phyloP scores from a whole-genome alignment of 2,113 vertebrate species.

The Chamaea fasciata region DNA sequence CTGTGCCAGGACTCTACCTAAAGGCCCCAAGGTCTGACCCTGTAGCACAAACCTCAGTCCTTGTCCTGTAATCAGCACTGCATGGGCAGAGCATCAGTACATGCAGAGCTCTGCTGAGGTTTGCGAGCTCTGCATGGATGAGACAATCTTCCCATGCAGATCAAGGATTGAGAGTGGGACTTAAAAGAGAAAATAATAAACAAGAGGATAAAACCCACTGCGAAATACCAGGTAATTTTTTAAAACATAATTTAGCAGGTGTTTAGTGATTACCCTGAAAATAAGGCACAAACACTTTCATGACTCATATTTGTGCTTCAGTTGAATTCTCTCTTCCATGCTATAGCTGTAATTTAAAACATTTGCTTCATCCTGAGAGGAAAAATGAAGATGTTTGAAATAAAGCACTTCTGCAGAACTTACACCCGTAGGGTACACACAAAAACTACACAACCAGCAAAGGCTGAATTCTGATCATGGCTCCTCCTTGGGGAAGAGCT shows the following conservation, averaged over 20 bases:
- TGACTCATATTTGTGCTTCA: slow-evolving; percentile 44
- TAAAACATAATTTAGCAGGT: slow-evolving; percentile 32
- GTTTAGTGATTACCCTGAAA: slow-evolving; percentile 50
- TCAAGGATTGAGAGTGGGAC: not conserved
- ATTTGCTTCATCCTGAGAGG: not conserved
- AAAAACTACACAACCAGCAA: not conserved
- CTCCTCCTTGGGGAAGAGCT: not conserved
- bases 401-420: not conserved
- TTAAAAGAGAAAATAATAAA: slow-evolving; percentile 15
- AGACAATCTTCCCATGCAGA: not conserved
- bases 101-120: not conserved
- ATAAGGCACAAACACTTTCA: slow-evolving; percentile 11
- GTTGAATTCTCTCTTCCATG: not conserved
- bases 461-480: not conserved
- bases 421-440: not conserved
- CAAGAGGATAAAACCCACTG: not conserved
- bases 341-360: slow-evolving; percentile 29
- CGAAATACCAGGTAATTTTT: slow-evolving; percentile 17
- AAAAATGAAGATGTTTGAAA: slow-evolving; percentile 3
- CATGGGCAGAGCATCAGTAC: not conserved
- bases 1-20: not conserved
- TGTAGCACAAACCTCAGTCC: not conserved
- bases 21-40: not conserved
- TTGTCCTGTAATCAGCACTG: not conserved
- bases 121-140: not conserved